Evolutionary conservation across 1,140 invertebrate genomes (phyloP).

Genomic region (Pentalonia nigronervosa): DNA sequence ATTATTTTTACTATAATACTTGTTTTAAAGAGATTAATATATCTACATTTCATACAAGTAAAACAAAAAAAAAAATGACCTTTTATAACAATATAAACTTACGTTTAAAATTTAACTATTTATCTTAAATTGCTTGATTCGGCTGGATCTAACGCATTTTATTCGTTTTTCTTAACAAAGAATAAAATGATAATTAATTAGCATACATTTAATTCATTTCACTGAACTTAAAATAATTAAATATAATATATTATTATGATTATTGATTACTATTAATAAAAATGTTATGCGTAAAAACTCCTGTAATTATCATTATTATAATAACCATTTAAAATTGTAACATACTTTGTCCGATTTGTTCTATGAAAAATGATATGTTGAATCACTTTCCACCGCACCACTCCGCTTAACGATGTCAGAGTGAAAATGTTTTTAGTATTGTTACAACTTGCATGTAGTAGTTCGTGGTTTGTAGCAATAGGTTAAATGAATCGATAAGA

Average conservation of each 20-base stretch:
- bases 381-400: neutral
- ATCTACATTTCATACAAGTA: neutral
- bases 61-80: neutral
- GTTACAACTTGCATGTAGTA: too few relatives aligned
- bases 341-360: neutral
- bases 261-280: neutral
- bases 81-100: conserved; percentile 11
- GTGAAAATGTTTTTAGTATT: too few relatives aligned
- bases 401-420: too few relatives aligned
- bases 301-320: neutral
- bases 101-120: neutral
- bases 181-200: neutral
- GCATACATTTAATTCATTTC: neutral
- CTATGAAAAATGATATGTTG: neutral
- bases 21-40: neutral
- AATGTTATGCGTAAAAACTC: neutral
- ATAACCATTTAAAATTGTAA: neutral
- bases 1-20: neutral
- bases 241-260: neutral
- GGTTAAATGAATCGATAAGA: too few relatives aligned
- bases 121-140: neutral
- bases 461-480: too few relatives aligned
- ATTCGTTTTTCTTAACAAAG: neutral
- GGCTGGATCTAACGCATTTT: neutral
- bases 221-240: neutral